A percentile compares a stretch with the other conserved stretches of the same genome.
Conservation (phyloP, 2,888 invertebrate genomes). For the Doris montereyensis region DNA sequence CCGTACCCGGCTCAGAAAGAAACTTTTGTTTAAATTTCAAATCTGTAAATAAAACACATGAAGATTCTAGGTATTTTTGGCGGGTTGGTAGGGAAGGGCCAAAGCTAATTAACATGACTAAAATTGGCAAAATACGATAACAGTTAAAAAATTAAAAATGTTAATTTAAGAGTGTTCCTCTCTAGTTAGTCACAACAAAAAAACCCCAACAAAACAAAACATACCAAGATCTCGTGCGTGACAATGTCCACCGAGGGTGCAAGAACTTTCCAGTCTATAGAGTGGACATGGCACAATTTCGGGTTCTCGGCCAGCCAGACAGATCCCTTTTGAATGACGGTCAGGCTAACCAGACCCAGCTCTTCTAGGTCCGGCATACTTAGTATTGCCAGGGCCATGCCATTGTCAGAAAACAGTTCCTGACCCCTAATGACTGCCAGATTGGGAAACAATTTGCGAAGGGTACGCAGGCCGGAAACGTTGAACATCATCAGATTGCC, state of each 20-base stretch:
- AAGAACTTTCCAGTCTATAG: conserved; percentile 92
- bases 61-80: too few relatives aligned
- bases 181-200: too few relatives aligned
- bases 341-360: conserved; percentile 77
- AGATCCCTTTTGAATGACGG: conserved; percentile 85
- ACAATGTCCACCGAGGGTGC: conserved; percentile 76
- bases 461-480: conserved; percentile 84
- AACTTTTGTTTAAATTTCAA: too few relatives aligned
- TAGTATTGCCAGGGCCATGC: conserved; percentile 90
- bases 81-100: too few relatives aligned
- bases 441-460: conserved; percentile 93
- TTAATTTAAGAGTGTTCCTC: too few relatives aligned
- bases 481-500: conserved; percentile 90
- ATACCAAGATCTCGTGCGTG: conserved; percentile 76
- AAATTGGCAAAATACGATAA: too few relatives aligned
- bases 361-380: conserved; percentile 83
- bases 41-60: too few relatives aligned
- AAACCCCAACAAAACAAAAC: too few relatives aligned
- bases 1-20: too few relatives aligned
- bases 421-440: conserved; percentile 93
- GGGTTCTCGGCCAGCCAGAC: conserved; percentile 94
- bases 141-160: too few relatives aligned
- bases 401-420: conserved; percentile 85
- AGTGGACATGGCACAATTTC: conserved; percentile 89
- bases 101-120: too few relatives aligned